These are phyloP conservation scores for Tinea trinotella DNA, from an alignment of 2,888 invertebrate genomes.

Conservation along the genomic window DNA sequence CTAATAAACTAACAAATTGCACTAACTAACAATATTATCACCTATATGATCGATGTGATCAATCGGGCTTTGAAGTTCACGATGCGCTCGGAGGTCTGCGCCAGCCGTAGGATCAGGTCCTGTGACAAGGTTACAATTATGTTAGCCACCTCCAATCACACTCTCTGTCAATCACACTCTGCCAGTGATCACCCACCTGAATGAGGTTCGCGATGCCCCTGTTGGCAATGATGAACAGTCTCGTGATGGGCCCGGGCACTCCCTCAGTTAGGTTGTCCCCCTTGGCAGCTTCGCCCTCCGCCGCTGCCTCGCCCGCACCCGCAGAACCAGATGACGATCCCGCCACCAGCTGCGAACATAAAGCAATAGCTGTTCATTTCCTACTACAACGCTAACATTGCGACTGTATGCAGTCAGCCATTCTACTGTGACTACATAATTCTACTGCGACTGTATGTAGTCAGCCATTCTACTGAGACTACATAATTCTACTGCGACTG, in stretches of 20 bases:
- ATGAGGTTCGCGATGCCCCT: slow-evolving; percentile 89
- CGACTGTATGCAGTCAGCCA: too few species aligned
- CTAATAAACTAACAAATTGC: not conserved
- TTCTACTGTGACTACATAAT: too few species aligned
- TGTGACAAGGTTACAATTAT: too few species aligned
- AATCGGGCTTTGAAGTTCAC: slow-evolving; percentile 94
- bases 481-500: too few species aligned
- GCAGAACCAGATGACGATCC: slow-evolving; percentile 77
- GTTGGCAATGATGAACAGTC: slow-evolving; percentile 90
- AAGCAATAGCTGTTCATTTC: too few species aligned
- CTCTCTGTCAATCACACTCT: too few species aligned
- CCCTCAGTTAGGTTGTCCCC: slow-evolving; percentile 83
- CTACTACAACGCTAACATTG: too few species aligned
- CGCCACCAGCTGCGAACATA: slow-evolving; percentile 80
- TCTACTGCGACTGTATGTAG: too few species aligned
- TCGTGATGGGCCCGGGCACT: slow-evolving; percentile 89
- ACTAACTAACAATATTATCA: too few species aligned
- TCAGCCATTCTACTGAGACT: too few species aligned
- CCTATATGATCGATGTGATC: slow-evolving; percentile 89
- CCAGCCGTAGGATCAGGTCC: slow-evolving; percentile 89
- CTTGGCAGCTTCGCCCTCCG: slow-evolving; percentile 70
- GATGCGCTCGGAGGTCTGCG: slow-evolving; percentile 91
- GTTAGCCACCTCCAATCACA: too few species aligned
- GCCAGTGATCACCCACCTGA: slow-evolving; percentile 50
- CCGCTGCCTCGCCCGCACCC: slow-evolving; percentile 61